These are phyloP conservation scores for Chelmon rostratus DNA, from an alignment of 2,797 vertebrate species.

Conservation along the genomic window DNA sequence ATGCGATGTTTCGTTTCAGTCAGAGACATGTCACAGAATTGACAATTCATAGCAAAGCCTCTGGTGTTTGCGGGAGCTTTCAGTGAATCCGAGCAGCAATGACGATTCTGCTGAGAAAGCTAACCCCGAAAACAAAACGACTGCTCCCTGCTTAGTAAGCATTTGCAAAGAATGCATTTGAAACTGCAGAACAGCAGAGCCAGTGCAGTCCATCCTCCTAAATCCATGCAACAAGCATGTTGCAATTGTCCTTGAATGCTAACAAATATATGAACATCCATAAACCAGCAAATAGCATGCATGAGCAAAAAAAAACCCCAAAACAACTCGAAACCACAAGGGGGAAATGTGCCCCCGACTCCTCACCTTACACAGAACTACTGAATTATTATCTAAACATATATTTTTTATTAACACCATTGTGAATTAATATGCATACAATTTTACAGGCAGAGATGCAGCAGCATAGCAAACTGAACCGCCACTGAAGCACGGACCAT, in stretches of 20 bases:
- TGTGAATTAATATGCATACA: no score
- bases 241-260: not conserved
- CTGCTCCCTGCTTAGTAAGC: not conserved
- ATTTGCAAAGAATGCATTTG: not conserved
- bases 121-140: not conserved
- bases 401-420: no score
- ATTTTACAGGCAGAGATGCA: no score
- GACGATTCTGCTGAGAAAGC: not conserved
- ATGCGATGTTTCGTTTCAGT: not conserved
- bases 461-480: no score
- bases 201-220: not conserved
- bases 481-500: no score
- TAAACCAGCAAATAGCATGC: no score
- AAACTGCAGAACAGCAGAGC: not conserved
- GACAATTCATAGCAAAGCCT: not conserved
- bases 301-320: no score
- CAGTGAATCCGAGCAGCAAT: not conserved
- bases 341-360: no score
- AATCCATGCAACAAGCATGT: not conserved
- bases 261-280: not conserved
- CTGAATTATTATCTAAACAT: no score
- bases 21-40: not conserved
- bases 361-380: no score
- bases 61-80: not conserved
- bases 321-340: no score